phyloP scores from a whole-genome alignment of 2,888 invertebrate genomes.

The Drosophila atroscutellata region DNA sequence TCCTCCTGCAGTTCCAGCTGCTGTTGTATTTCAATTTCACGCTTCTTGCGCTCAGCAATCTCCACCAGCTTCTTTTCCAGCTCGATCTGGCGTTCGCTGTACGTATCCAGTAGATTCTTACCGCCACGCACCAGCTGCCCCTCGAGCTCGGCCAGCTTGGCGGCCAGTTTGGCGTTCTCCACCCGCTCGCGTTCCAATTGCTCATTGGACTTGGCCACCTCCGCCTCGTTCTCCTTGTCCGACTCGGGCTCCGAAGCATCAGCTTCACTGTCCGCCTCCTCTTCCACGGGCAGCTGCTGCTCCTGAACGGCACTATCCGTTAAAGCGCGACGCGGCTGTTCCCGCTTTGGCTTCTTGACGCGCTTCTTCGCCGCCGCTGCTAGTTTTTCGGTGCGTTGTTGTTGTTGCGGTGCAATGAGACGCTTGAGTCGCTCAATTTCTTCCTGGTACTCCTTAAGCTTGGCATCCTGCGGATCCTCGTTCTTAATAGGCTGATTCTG shows the following conservation, averaged over 20 bases:
- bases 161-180: conserved; percentile 90
- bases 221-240: conserved; percentile 82
- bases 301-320: conserved; percentile 58
- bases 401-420: conserved; percentile 85
- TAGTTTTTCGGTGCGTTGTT: conserved; percentile 76
- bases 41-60: conserved; percentile 92
- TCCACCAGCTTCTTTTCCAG: conserved; percentile 94
- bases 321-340: conserved; percentile 68
- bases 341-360: conserved; percentile 79
- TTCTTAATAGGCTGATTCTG: conserved; percentile 99
- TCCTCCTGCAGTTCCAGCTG: conserved; percentile 97
- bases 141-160: conserved; percentile 93
- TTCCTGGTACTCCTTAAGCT: conserved; percentile 97
- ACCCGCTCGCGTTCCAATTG: conserved; percentile 89
- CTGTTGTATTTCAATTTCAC: conserved; percentile 95
- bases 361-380: conserved; percentile 67
- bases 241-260: conserved; percentile 77
- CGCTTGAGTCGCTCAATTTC: conserved; percentile 92
- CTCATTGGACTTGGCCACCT: conserved; percentile 82
- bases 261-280: conserved; percentile 84
- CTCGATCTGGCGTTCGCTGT: conserved; percentile 96
- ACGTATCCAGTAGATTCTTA: conserved; percentile 97
- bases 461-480: conserved; percentile 99
- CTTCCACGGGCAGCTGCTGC: conserved; percentile 47
- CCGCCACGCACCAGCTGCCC: conserved; percentile 97